Percentiles rank a stretch among this genome's conserved stretches.
These are phyloP conservation scores for Ceramica pisi DNA, from an alignment of 2,888 invertebrate genomes.

Conservation along the genomic window DNA sequence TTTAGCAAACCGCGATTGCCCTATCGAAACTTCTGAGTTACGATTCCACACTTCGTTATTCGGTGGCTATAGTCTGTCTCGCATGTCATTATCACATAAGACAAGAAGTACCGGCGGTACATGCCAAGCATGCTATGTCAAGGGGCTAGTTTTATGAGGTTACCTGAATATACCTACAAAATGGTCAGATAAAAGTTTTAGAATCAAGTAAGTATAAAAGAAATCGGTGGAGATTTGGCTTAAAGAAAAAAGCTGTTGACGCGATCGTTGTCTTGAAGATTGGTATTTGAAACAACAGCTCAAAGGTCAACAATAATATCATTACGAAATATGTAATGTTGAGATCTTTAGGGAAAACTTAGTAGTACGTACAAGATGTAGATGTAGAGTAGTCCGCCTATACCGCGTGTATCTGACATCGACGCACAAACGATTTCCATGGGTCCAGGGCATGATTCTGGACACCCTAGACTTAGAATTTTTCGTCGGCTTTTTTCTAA, in stretches of 20 bases:
- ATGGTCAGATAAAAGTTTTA: slow-evolving; percentile 13
- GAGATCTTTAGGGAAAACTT: no score
- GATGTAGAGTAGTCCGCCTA: no score
- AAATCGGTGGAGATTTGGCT: not conserved
- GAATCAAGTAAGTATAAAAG: not conserved
- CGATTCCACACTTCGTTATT: not conserved
- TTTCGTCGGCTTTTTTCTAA: no score
- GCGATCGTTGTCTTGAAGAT: not conserved
- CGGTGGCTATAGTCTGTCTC: not conserved
- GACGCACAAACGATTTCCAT: no score
- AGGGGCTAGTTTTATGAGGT: slow-evolving; percentile 23
- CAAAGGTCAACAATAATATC: not conserved
- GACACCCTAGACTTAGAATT: no score
- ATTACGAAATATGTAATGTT: not conserved
- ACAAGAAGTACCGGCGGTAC: slow-evolving; percentile 21
- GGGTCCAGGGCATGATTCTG: no score
- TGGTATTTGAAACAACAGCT: not conserved
- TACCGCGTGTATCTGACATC: no score
- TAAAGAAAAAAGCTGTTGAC: not conserved
- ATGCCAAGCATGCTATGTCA: slow-evolving; percentile 32
- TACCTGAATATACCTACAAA: slow-evolving; percentile 24
- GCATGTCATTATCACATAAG: slow-evolving; percentile 40
- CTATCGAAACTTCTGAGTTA: no score
- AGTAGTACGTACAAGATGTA: not conserved
- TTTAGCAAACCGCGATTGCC: no score